Evolutionary conservation across 2,888 invertebrate genomes (phyloP).

Genomic region (Cyclophora punctaria): DNA sequence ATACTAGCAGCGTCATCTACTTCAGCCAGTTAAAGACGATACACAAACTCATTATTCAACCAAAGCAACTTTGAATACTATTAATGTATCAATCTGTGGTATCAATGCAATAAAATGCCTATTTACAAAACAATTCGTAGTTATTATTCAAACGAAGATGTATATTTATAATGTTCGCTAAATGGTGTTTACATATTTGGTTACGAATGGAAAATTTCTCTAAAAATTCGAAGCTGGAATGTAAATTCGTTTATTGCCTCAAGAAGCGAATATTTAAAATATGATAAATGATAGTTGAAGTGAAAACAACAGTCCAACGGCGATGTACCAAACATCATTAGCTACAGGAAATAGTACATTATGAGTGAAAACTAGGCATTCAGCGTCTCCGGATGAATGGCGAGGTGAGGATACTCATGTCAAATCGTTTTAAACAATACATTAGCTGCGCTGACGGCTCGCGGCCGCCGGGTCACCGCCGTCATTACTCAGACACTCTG

Average conservation of each 20-base stretch:
- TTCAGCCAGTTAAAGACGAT: too few species aligned
- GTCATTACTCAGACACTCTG: too few species aligned
- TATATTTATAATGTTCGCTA: too few species aligned
- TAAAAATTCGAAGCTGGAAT: neutral
- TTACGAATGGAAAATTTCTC: neutral
- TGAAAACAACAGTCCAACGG: constrained; percentile 31
- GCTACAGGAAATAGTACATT: constrained; percentile 40
- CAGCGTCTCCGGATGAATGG: constrained; percentile 32
- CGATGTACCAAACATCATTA: constrained; percentile 33
- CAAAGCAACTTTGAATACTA: too few species aligned
- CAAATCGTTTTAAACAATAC: constrained; percentile 12
- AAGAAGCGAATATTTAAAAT: constrained; percentile 18
- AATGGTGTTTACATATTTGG: neutral
- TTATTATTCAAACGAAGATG: too few species aligned
- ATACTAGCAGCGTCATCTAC: too few species aligned
- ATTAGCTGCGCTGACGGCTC: neutral
- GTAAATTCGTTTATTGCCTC: constrained; percentile 8
- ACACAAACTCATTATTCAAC: too few species aligned
- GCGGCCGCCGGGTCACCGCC: too few species aligned
- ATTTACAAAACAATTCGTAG: too few species aligned
- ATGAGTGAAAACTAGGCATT: constrained; percentile 41
- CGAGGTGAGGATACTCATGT: constrained; percentile 16
- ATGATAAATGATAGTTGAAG: constrained; percentile 31
- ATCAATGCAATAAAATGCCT: too few species aligned
- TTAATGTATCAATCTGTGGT: too few species aligned